Percentiles rank a stretch among this genome's conserved stretches.
Evolutionary conservation across 2,113 vertebrate species (phyloP).

Genomic region (Cephalopholis sonnerati): DNA sequence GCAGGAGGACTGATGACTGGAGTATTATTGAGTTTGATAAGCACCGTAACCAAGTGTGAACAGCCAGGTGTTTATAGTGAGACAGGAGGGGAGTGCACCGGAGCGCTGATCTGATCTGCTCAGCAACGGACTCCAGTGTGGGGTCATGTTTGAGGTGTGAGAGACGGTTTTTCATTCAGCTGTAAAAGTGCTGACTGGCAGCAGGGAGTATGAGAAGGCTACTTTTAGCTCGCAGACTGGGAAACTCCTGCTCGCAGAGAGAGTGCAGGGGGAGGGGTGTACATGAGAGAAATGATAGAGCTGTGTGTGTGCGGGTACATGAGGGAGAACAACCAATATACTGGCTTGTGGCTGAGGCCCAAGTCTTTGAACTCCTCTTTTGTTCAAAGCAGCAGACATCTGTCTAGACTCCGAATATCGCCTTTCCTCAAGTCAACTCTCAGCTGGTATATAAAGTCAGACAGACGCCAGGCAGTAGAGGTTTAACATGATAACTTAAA

Average conservation of each 20-base stretch:
- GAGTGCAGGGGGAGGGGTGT: slow-evolving; percentile 16
- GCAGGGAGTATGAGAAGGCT: slow-evolving; percentile 55
- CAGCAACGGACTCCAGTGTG: background rate
- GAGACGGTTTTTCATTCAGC: slow-evolving; percentile 65
- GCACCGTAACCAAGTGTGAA: slow-evolving; percentile 33
- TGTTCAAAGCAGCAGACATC: slow-evolving; percentile 73
- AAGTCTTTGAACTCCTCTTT: slow-evolving; percentile 72
- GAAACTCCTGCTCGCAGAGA: slow-evolving; percentile 44
- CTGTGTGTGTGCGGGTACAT: slow-evolving; percentile 12
- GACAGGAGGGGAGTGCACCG: slow-evolving; percentile 6
- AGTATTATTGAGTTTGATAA: slow-evolving; percentile 56
- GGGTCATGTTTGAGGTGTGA: slow-evolving; percentile 51
- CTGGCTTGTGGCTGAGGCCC: slow-evolving; percentile 50
- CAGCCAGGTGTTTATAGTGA: slow-evolving; percentile 59
- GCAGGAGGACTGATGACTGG: slow-evolving; percentile 70
- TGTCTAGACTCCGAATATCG: slow-evolving; percentile 71
- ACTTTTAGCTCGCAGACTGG: slow-evolving; percentile 69
- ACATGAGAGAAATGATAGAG: slow-evolving; percentile 20
- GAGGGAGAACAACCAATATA: slow-evolving; percentile 45
- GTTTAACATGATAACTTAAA: slow-evolving; percentile 2
- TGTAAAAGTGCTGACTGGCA: slow-evolving; percentile 74
- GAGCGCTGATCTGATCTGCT: slow-evolving; percentile 24
- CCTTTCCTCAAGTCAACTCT: slow-evolving; percentile 51
- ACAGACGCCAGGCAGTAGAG: slow-evolving; percentile 27
- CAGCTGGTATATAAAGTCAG: slow-evolving; percentile 39